Base-by-base conservation (phyloP, 2,888 invertebrate genomes). In the Tiliacea citrago region DNA sequence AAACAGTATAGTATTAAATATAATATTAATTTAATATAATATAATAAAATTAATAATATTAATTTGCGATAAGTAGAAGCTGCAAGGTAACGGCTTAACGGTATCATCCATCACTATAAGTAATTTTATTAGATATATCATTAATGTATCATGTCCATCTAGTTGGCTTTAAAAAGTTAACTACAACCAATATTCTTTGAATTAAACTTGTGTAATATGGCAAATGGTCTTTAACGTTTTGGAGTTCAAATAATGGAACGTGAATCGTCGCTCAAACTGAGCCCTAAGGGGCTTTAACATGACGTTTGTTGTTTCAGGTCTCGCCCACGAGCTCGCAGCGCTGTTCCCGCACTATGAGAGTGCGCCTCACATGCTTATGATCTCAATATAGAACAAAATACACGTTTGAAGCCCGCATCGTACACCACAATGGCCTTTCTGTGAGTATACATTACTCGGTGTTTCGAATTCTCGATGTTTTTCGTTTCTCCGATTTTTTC, bases 311-410 rank as follows among this genome's bases (percentile, higher is more conserved):
- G 94, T 96, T 96, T 68, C 96, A 96, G 96, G 92, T 95, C 92
- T 94, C 91, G 87, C 79, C 90, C 86, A 88, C 87, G 87, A 91
- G 89, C 89, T 89, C 89, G 83, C 88, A 83, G 84, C 89, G 90
- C 91, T 90, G 94, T 91, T 89, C 86, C 85, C 94, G 92, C 95
- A 95, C 93, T 95, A 96, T 96, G 96, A 94, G 92, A 96, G 93
- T 94, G 93, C 93, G 92, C 90, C 91, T 90, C 89, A 92, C 91
- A 91, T 89, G 92, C 93, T 94, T 93, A 95, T 95, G 93, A 95
- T 93, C 94, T 88, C 90, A 90, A 91, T 91, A 91, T 93, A 94
- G 92, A 91, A 88, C 88, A 89, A 90, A 86, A 81, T 87, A 90
- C 87, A 91, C 84, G 90, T 89, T 89, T 83, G 91, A 93, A 94